A percentile compares a stretch with the other conserved stretches of the same genome.
phyloP scores from a whole-genome alignment of 64 coral and sea anemone species.

The Actinia tenebrosa region DNA sequence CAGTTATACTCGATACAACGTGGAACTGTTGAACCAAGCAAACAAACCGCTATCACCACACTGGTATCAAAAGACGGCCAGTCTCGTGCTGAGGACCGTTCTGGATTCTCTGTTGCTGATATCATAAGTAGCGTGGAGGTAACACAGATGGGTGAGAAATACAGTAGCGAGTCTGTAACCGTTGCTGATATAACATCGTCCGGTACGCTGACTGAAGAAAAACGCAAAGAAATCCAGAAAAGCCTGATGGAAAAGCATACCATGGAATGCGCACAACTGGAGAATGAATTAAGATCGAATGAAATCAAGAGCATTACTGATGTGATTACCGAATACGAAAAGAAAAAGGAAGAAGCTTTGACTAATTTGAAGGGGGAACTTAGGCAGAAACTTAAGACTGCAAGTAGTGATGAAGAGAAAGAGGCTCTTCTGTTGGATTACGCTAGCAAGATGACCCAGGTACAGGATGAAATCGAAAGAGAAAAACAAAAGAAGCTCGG shows the following conservation, averaged over 20 bases:
- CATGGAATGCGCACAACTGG: conserved; percentile 82
- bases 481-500: conserved; percentile 77
- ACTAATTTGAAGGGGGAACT: conserved; percentile 61
- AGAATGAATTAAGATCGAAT: conserved; percentile 79
- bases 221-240: conserved; percentile 78
- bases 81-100: background rate
- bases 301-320: conserved; percentile 92
- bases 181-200: conserved; percentile 71
- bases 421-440: conserved; percentile 70
- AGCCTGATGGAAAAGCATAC: conserved; percentile 95
- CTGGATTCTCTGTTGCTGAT: conserved; percentile 59
- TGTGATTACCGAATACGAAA: conserved; percentile 79
- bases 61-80: background rate
- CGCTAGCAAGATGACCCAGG: conserved; percentile 60
- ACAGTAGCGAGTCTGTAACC: conserved; percentile 77
- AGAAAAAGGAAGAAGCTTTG: conserved; percentile 74
- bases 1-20: background rate
- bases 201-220: conserved; percentile 76
- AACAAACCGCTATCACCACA: background rate
- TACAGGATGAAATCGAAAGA: conserved; percentile 63
- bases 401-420: conserved; percentile 68
- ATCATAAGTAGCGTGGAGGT: conserved; percentile 83
- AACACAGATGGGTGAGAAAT: conserved; percentile 90
- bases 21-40: background rate
- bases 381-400: conserved; percentile 44